A percentile compares a stretch with the other conserved stretches of the same genome.
These are phyloP conservation scores for Buteo buteo DNA, from an alignment of 2,113 vertebrate genomes.

Conservation along the genomic window DNA sequence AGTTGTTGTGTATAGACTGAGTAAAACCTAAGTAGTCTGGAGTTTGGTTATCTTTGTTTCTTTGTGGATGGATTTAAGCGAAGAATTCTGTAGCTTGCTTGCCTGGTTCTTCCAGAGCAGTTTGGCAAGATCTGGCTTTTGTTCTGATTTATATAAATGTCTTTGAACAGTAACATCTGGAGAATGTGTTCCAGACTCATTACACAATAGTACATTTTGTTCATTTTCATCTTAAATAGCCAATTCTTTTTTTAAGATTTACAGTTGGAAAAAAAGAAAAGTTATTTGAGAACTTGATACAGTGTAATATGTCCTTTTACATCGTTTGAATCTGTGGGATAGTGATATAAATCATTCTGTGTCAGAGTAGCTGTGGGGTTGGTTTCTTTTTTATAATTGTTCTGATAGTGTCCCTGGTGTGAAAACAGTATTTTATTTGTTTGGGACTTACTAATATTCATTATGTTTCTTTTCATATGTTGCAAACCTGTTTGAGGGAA, in stretches of 20 bases:
- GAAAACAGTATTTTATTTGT: not conserved
- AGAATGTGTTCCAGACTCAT: slow-evolving; percentile 12
- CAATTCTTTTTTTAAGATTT: slow-evolving; percentile 7
- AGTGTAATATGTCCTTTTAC: not conserved
- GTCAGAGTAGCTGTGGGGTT: not conserved
- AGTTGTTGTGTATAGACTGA: not conserved
- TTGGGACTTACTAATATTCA: not conserved
- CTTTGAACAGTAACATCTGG: slow-evolving; percentile 57
- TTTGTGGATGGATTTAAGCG: not conserved
- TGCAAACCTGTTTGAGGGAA: not conserved
- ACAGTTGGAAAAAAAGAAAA: not conserved
- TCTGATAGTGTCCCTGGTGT: not conserved
- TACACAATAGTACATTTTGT: slow-evolving; percentile 57
- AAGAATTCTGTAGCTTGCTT: not conserved
- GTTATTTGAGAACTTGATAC: not conserved
- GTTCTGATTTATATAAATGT: slow-evolving; percentile 39
- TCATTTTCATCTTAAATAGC: slow-evolving; percentile 40
- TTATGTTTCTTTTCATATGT: not conserved
- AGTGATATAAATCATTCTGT: not conserved
- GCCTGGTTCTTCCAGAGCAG: not conserved
- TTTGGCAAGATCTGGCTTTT: slow-evolving; percentile 34
- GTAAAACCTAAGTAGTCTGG: not conserved
- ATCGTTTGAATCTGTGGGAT: not conserved
- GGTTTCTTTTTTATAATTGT: not conserved
- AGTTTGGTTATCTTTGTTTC: not conserved